Base-by-base conservation (phyloP, 2,888 invertebrate species). In the Sarcophaga variegata region DNA sequence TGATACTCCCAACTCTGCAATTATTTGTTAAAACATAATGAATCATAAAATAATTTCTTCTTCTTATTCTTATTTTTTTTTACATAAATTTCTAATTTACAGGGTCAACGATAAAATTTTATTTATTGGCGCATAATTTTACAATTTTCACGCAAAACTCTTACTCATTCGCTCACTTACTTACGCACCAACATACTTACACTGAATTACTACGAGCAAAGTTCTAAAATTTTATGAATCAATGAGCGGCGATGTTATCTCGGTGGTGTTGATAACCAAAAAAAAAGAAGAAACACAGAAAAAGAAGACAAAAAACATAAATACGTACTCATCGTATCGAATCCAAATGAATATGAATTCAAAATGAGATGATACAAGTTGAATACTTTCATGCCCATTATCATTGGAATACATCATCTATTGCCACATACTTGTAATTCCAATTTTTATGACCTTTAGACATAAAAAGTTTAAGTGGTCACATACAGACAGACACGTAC, bases 391-490 rank as follows among this genome's bases (percentile, higher is more conserved):
- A 54, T 69, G 71, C 22, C 27, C 45, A 62, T 59, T 76, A 76
- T 80, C 70, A 70, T 69, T 72, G 37, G 12, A 70, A 60, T 37
- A 37, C 64, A 66, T 66, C 25, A 47, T 49, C 70, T 66, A 70
- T 60, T 25, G 45, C 22, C 67, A 75, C 79, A 80, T 79, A 75
- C 63, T 82, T 87, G 87, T 90, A 90, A 91, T 90, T 88, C 86
- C 85, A 22, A 77, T 89, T 90, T 90, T 91, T 90, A 90, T 89
- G 90, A 89, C 89, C 91, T 89, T 88, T 89, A 89, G 88, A 85
- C 83, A 82, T 87, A 83, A 59, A 54, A 86, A 86, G 64, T 81
- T 83, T 78, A 86, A 83, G 83, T 81, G 83, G 83, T 76, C 82
- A 76, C 71, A 70, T 60, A 27, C 67, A 76, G n/a, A 70, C 54